Base-by-base conservation (phyloP, 1,140 invertebrate species). In the Dendroctonus valens region DNA sequence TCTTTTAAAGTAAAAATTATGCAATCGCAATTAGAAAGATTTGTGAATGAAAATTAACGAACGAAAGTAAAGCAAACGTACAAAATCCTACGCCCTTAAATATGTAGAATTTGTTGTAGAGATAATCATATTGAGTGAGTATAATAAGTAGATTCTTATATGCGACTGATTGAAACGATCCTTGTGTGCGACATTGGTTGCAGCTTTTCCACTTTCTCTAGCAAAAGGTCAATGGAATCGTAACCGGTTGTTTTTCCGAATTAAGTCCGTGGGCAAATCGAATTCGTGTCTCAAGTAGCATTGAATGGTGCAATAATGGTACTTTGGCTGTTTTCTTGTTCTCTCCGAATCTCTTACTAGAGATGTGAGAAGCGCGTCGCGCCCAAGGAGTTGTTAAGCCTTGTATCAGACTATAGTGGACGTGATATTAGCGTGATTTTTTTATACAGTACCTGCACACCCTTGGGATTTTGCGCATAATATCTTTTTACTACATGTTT, bases 401-500 rank as follows among this genome's bases (percentile, higher is more conserved):
- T 67, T 67, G 50, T 61, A 66, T 54, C 40, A 49, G 41, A 64
- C 61, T 64, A 64, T 58, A 65, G 63, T 68, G 57, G 60, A 63
- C 49, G 66, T 68, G 66, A 68, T 68, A 68, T 59, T 68, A 68
- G 59, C 62, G 66, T 68, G 66, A 68, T 68, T 68, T 63, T 67
- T 68, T 68, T 68, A 67, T 61, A 50, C 41, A 37, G 66, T 68
- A 68, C 66, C 66, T 68, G 66, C 39, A 61, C 65, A 67, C 55
- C 55, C 40, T 11, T 15, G 7, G 51, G 65, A 61, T 40, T 60
- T 26, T 42, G 65, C 65, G 65, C 65, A 38, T 11, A 46, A 53
- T 49, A 59, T 49, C 44, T 61, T 26, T 67, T 49, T 40, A 7
- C n/a, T 26, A 7, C 11, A 5, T 51, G 9, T 12, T 50, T 54